phyloP scores from a whole-genome alignment of 2,797 vertebrate species.

The Peromyscus melanophrys region DNA sequence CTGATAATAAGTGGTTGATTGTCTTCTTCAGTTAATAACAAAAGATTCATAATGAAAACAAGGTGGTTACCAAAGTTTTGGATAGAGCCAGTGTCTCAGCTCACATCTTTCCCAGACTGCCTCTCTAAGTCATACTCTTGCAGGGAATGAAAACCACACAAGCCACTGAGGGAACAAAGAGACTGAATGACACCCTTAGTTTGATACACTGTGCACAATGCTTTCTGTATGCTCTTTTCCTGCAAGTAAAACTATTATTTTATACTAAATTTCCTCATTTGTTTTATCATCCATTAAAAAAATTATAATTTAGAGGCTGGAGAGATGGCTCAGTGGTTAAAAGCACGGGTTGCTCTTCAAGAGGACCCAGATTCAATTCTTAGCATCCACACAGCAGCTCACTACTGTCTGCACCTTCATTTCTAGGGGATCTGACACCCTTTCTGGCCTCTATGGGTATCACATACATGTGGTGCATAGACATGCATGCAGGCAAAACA shows the following conservation, averaged over 20 bases:
- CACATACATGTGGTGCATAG: background rate
- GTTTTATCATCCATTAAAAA: background rate
- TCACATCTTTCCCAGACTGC: background rate
- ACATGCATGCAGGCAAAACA: background rate
- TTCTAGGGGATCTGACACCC: background rate
- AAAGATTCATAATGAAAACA: slow-evolving; percentile 29
- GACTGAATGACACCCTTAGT: background rate
- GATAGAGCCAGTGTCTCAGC: background rate
- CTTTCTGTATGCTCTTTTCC: background rate
- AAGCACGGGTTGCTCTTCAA: background rate
- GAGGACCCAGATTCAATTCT: background rate
- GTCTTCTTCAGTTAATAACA: slow-evolving; percentile 36
- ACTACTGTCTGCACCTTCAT: background rate
- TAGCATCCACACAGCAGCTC: background rate
- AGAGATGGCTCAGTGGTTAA: background rate
- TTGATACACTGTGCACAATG: background rate
- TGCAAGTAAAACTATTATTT: background rate
- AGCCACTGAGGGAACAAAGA: background rate
- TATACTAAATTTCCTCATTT: background rate
- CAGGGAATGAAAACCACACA: background rate
- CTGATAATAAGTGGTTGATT: background rate
- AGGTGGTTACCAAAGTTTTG: background rate
- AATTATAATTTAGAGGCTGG: background rate
- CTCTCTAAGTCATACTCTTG: background rate
- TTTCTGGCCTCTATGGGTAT: background rate